Evolutionary conservation across 1,140 invertebrate species (phyloP).

Genomic region (Pteromalus puparum): DNA sequence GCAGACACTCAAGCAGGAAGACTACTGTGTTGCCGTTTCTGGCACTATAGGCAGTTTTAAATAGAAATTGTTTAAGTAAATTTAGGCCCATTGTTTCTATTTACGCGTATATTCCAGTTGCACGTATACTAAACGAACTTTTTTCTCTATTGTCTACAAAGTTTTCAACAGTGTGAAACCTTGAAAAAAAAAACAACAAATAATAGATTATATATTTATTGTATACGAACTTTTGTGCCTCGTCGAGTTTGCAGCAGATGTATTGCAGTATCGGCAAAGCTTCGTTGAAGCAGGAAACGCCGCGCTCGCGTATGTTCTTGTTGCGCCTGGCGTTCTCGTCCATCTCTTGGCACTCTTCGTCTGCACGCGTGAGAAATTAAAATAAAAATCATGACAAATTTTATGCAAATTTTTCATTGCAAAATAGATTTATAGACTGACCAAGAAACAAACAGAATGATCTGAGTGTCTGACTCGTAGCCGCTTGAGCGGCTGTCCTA

Average conservation of each 20-base stretch:
- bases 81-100: too few relatives aligned
- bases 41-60: slow-evolving; percentile 58
- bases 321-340: slow-evolving; percentile 79
- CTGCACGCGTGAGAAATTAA: slow-evolving; percentile 67
- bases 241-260: slow-evolving; percentile 89
- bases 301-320: slow-evolving; percentile 79
- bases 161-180: not conserved
- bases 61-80: too few relatives aligned
- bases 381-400: not conserved
- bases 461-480: slow-evolving; percentile 87
- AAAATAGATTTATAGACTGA: slow-evolving; percentile 63
- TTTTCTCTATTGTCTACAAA: not conserved
- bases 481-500: slow-evolving; percentile 87
- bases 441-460: slow-evolving; percentile 89
- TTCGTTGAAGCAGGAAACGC: slow-evolving; percentile 92
- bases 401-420: slow-evolving; percentile 8
- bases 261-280: slow-evolving; percentile 93
- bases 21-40: slow-evolving; percentile 81
- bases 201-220: too few relatives aligned
- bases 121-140: not conserved
- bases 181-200: slow-evolving; percentile 32
- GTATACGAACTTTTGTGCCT: slow-evolving; percentile 83
- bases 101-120: too few relatives aligned
- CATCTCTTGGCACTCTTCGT: slow-evolving; percentile 86
- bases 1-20: slow-evolving; percentile 90